These are phyloP conservation scores for Drosophila macrothrix DNA, from an alignment of 2,888 invertebrate genomes.

Conservation along the genomic window DNA sequence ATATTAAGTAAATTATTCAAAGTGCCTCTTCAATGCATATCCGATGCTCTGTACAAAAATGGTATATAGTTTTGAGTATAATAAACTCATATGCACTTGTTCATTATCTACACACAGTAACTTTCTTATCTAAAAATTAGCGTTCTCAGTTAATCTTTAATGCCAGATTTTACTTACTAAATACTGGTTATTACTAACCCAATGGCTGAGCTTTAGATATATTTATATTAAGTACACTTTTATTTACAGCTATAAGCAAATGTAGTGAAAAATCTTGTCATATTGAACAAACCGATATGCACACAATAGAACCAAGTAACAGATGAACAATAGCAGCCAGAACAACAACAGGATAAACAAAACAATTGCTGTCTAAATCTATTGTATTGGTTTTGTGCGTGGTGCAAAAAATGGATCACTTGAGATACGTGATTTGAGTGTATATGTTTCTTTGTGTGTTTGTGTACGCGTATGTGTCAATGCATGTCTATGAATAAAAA, in stretches of 20 bases:
- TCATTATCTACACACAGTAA: background rate
- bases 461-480: conserved; percentile 52
- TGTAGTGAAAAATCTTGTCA: conserved; percentile 33
- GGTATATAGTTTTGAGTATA: background rate
- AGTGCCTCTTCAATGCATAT: background rate
- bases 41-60: background rate
- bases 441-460: conserved; percentile 5
- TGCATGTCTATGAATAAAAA: conserved; percentile 68
- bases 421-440: conserved; percentile 44
- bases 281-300: conserved; percentile 42
- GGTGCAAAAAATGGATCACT: conserved; percentile 64
- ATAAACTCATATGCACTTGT: background rate
- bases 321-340: conserved; percentile 44
- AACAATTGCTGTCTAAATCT: conserved; percentile 79
- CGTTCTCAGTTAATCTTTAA: background rate
- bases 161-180: background rate
- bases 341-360: conserved; percentile 45
- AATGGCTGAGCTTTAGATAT: background rate
- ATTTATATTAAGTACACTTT: conserved; percentile 17
- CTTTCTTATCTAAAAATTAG: background rate
- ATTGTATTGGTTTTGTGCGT: conserved; percentile 67
- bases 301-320: conserved; percentile 46
- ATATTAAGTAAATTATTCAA: background rate
- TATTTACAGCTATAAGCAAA: conserved; percentile 34
- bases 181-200: background rate